Evolutionary conservation across 2,113 vertebrate species (phyloP).

Genomic region (Alaudala cheleensis): DNA sequence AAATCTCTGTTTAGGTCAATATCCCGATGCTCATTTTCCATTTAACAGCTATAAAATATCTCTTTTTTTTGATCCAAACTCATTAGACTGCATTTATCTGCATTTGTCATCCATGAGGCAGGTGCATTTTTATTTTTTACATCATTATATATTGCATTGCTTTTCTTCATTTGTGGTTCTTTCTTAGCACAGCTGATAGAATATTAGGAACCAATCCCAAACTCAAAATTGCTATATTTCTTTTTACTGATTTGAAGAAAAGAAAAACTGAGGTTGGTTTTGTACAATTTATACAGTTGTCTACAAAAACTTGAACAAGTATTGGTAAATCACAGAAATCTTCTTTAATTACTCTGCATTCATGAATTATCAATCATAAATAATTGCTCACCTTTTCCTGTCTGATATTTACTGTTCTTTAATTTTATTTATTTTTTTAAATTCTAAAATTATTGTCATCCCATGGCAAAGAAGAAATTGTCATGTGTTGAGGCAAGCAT

Average conservation of each 20-base stretch:
- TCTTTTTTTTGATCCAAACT: neutral
- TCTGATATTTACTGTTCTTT: neutral
- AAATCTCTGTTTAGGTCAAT: neutral
- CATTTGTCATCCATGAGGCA: neutral
- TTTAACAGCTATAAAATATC: neutral
- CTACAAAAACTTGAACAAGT: neutral
- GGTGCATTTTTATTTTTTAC: neutral
- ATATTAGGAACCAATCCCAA: neutral
- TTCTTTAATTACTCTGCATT: neutral
- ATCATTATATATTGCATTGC: neutral
- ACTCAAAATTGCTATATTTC: neutral
- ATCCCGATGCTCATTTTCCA: neutral
- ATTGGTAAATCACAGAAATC: neutral
- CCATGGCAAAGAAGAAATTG: neutral
- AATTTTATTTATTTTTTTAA: neutral
- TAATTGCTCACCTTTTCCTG: neutral
- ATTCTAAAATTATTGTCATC: neutral
- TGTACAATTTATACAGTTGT: neutral
- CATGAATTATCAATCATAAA: neutral
- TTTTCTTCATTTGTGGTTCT: neutral
- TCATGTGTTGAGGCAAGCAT: neutral
- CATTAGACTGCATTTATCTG: conserved; percentile 15
- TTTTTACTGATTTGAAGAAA: neutral
- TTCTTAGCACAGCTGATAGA: neutral
- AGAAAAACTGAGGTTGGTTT: neutral